These are phyloP conservation scores for Hiodon tergisus DNA, from an alignment of 2,113 vertebrate genomes.

Conservation along the genomic window DNA sequence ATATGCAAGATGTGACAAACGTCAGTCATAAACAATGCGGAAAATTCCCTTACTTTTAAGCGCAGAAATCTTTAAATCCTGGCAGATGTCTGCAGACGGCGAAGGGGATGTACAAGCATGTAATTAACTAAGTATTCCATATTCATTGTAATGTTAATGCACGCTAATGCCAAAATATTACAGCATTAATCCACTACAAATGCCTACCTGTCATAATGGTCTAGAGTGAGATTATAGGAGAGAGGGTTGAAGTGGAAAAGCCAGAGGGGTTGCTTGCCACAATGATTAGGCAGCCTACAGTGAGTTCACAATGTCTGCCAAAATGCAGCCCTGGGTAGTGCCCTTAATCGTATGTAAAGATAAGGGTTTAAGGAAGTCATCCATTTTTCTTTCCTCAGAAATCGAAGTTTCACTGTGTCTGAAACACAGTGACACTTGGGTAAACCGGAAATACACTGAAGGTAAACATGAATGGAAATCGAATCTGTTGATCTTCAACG, in stretches of 20 bases:
- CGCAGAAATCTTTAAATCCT: constrained; percentile 43
- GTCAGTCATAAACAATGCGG: constrained; percentile 16
- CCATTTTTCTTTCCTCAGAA: not conserved
- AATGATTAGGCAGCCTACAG: not conserved
- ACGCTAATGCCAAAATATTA: constrained; percentile 67
- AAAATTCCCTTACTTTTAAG: constrained; percentile 16
- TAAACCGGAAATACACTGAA: too few species aligned
- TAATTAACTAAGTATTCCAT: constrained; percentile 59
- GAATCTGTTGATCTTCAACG: too few species aligned
- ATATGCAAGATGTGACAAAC: constrained; percentile 29
- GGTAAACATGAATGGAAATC: too few species aligned
- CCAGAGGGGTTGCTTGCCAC: constrained; percentile 11
- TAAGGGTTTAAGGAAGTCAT: constrained; percentile 4
- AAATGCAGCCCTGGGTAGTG: not conserved
- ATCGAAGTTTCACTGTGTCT: too few species aligned
- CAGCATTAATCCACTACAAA: constrained; percentile 60
- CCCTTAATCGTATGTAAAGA: constrained; percentile 15
- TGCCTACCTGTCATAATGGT: constrained; percentile 55
- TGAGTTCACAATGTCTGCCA: constrained; percentile 14
- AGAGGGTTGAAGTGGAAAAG: not conserved
- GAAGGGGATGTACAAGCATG: constrained; percentile 40
- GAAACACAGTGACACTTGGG: too few species aligned
- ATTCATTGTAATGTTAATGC: constrained; percentile 63
- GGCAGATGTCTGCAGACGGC: constrained; percentile 51
- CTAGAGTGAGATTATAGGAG: constrained; percentile 36